Evolutionary conservation across 2,113 vertebrate species (phyloP).

Genomic region (Cynoglossus semilaevis): DNA sequence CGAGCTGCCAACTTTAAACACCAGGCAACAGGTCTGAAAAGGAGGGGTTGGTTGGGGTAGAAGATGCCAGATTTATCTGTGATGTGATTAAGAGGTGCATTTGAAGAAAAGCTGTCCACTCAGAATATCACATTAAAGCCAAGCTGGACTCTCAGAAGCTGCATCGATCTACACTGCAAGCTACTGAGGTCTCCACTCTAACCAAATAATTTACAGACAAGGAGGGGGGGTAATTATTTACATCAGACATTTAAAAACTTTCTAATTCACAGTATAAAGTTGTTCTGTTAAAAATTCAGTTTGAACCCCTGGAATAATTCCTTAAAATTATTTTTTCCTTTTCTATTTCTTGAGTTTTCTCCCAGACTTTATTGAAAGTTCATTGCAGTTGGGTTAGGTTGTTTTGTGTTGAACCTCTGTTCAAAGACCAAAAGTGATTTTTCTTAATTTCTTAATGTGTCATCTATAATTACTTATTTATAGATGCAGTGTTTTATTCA

Average conservation of each 20-base stretch:
- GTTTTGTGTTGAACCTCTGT: too few species aligned
- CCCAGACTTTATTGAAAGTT: too few species aligned
- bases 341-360: too few species aligned
- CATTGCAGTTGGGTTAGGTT: too few species aligned
- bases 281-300: neutral
- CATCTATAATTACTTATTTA: too few species aligned
- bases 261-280: constrained; percentile 17
- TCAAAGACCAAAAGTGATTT: too few species aligned
- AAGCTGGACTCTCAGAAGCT: constrained; percentile 62
- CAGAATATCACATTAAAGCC: constrained; percentile 74
- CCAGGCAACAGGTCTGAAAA: neutral
- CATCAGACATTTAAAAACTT: constrained; percentile 22
- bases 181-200: constrained; percentile 55
- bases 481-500: too few species aligned
- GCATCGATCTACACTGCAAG: constrained; percentile 71
- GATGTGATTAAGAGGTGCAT: constrained; percentile 76
- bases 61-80: constrained; percentile 63
- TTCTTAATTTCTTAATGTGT: too few species aligned
- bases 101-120: constrained; percentile 75
- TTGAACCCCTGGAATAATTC: too few species aligned
- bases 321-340: too few species aligned
- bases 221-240: constrained; percentile 4
- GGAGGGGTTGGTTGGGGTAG: neutral
- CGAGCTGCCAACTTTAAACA: too few species aligned
- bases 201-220: constrained; percentile 59